Conservation (phyloP, 2,113 vertebrate species). For the Crotalus horridus region DNA sequence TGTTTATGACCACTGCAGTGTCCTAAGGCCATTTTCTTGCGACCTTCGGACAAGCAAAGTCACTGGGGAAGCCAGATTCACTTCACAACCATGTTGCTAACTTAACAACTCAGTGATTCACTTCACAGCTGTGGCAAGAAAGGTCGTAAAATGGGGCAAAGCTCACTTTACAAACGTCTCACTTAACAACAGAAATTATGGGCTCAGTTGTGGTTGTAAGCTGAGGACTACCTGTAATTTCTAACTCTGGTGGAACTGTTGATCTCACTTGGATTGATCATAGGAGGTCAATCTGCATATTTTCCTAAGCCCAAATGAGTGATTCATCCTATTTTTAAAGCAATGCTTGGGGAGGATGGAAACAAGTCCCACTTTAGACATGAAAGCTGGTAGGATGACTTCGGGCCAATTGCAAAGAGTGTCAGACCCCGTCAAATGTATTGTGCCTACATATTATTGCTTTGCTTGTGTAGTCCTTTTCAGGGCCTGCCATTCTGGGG, state of each 20-base stretch:
- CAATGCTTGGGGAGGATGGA: neutral
- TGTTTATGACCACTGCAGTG: neutral
- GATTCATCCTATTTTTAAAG: neutral
- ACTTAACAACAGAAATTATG: neutral
- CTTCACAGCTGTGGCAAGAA: neutral
- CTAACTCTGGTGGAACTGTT: neutral
- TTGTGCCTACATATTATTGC: no score
- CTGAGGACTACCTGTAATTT: no score
- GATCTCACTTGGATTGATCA: neutral
- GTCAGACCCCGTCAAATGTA: no score
- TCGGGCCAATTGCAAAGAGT: neutral
- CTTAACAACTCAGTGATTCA: neutral
- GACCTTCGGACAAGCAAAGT: neutral
- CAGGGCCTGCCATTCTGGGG: no score
- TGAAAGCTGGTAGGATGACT: neutral
- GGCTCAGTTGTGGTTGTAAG: neutral
- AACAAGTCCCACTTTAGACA: neutral
- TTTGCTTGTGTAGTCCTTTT: no score
- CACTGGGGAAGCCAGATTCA: neutral
- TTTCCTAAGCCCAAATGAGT: neutral
- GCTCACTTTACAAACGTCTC: neutral
- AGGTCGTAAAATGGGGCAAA: neutral
- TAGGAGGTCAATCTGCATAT: neutral
- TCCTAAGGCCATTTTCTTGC: neutral
- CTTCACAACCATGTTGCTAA: neutral